Conservation (phyloP, 2,797 vertebrate species). For the Pogonophryne albipinna region DNA sequence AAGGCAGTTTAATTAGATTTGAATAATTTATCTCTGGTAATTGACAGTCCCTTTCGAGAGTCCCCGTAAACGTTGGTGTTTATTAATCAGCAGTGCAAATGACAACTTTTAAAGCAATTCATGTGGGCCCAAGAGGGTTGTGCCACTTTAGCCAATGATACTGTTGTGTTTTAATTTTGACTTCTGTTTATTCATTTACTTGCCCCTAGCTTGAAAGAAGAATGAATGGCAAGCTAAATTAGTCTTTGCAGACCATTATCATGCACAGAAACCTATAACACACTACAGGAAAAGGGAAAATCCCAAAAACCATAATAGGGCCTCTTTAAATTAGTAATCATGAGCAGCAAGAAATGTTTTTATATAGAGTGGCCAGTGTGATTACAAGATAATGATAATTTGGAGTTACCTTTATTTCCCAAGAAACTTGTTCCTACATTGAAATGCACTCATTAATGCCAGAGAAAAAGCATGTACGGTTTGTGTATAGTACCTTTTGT, state of each 20-base stretch:
- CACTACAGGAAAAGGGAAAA: no score
- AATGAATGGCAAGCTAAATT: not conserved
- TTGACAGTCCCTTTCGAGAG: conserved; percentile 86
- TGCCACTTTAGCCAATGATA: conserved; percentile 42
- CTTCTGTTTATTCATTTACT: not conserved
- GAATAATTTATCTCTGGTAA: conserved; percentile 91
- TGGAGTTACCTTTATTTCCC: not conserved
- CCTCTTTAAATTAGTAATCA: no score
- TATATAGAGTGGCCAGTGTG: not conserved
- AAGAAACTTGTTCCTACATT: not conserved
- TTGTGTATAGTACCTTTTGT: not conserved
- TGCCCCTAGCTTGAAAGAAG: not conserved
- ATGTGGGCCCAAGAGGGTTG: conserved; percentile 46
- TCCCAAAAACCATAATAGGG: no score
- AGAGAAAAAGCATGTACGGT: not conserved
- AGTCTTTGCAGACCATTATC: no score
- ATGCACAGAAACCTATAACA: no score
- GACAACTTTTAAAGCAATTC: conserved; percentile 86
- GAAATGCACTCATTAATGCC: not conserved
- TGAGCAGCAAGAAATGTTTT: not conserved
- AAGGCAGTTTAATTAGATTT: conserved; percentile 91
- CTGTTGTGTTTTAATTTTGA: conserved; percentile 8
- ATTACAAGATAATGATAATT: not conserved
- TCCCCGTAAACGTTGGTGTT: conserved; percentile 87
- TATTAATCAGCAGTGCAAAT: conserved; percentile 89